Evolutionary conservation across 2,888 invertebrate genomes (phyloP).

Genomic region (Chaetoderma sp.): DNA sequence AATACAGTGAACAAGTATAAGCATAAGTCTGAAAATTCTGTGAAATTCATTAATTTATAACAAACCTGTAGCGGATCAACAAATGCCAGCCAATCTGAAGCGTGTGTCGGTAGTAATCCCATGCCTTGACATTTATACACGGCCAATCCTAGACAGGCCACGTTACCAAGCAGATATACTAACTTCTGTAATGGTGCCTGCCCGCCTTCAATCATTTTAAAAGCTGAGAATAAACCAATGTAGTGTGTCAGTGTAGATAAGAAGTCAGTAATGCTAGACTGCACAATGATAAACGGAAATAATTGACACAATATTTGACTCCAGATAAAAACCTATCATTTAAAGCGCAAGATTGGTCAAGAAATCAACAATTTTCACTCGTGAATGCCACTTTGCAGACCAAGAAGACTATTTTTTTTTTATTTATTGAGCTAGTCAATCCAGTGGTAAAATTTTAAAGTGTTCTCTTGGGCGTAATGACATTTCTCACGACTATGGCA

Average conservation of each 20-base stretch:
- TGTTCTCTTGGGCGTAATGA: too few species aligned
- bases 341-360: too few species aligned
- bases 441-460: too few species aligned
- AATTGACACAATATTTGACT: slow-evolving; percentile 1
- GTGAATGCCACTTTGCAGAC: too few species aligned
- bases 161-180: slow-evolving; percentile 92
- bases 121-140: slow-evolving; percentile 98
- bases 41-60: too few species aligned
- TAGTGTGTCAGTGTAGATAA: background rate
- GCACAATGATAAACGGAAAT: too few species aligned
- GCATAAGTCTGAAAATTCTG: too few species aligned
- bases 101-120: slow-evolving; percentile 95
- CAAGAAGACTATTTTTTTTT: too few species aligned
- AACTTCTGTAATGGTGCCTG: slow-evolving; percentile 91
- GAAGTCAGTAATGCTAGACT: background rate
- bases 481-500: too few species aligned
- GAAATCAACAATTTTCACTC: too few species aligned
- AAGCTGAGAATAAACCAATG: slow-evolving; percentile 73
- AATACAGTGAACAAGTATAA: too few species aligned
- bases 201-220: slow-evolving; percentile 93
- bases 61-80: slow-evolving; percentile 80
- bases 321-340: background rate
- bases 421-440: too few species aligned
- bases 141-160: slow-evolving; percentile 90
- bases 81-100: slow-evolving; percentile 98